Evolutionary conservation across 1,140 invertebrate species (phyloP).

Genomic region (Caenorhabditis elegans): WBcel235 BX284606.5:274501-275000

Average conservation of each 20-base stretch:
- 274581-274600: too few species aligned
- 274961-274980: slow-evolving; percentile 83
- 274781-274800: slow-evolving; percentile 49
- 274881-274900: slow-evolving; percentile 79
- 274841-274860: slow-evolving; percentile 85
- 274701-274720: slow-evolving; percentile 26
- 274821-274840: slow-evolving; percentile 81
- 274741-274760: slow-evolving; percentile 38
- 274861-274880: slow-evolving; percentile 73
- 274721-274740: slow-evolving; percentile 45
- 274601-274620: too few species aligned
- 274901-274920: slow-evolving; percentile 91
- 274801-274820: slow-evolving; percentile 65
- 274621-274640: too few species aligned
- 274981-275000: slow-evolving; percentile 50
- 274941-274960: slow-evolving; percentile 98
- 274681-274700: too few species aligned
- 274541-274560: too few species aligned
- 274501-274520: too few species aligned
- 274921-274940: slow-evolving; percentile 94
- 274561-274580: too few species aligned
- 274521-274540: too few species aligned
- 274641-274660: too few species aligned
- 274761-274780: slow-evolving; percentile 47
- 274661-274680: too few species aligned